Evolutionary conservation across 2,888 invertebrate genomes (phyloP), one percentile per base, ranked within the genome.

Genomic region (Drosophila rellima): DNA sequence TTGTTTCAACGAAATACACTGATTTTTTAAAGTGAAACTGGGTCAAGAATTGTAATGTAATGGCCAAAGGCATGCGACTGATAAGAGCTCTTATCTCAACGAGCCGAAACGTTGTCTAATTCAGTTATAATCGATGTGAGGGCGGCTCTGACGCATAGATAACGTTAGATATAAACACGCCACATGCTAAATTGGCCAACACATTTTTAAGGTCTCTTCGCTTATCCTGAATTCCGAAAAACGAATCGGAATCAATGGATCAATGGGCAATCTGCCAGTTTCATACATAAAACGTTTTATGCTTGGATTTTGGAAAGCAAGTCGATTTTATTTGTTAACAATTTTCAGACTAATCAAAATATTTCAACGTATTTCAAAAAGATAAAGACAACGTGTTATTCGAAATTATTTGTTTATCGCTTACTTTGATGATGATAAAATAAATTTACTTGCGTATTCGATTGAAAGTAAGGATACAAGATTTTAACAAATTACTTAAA

Each of bases 81-180:
- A 64, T 70, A 55, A 61, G 44, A 39, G 23, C 8, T 39, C 13
- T 11, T 17, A 50, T 33, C 50, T 35, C 20, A 31, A n/a, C 23
- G 77, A 67, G 67, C 64, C 77, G 48, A 45, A 50, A 44, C 37
- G n/a, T 23, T 63, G 67, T 65, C 80, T 80, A 85, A 85, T 82
- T 72, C 51, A 37, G 47, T 50, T 66, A 37, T 85, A 82, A 85
- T 85, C 76, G 67, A 67, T 78, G 60, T 60, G 50, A 31, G 31
- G 11, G 6, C 13, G 31, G 39, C 33, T 37, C 33, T 44, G 45
- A 37, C 54, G 29, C 44, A 31, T 44, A 65, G 20, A 29, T 15
- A 11, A 26, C 52, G 39, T 17, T 18, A 55, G 15, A 57, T 15
- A 42, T 11, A 1, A 15, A 18, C 13, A 35, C 11, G 13, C 35